phyloP scores from a whole-genome alignment of 1,140 invertebrate species.

The Lucilia cuprina region DNA sequence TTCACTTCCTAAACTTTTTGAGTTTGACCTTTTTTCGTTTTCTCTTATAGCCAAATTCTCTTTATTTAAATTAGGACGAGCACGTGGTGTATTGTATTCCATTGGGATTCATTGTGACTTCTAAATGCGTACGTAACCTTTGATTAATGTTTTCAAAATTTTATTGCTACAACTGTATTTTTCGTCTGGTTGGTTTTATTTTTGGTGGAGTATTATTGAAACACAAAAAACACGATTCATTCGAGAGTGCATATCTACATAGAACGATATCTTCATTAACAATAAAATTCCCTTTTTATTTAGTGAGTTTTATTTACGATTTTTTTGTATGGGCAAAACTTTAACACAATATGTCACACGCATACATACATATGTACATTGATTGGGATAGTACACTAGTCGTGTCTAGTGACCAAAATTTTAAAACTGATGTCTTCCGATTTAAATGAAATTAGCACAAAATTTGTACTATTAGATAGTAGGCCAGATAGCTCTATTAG shows the following conservation, averaged over 20 bases:
- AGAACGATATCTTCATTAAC: neutral
- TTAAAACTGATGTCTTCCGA: too few species aligned
- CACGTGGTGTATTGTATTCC: conserved; percentile 9
- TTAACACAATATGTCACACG: neutral
- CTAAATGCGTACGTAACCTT: neutral
- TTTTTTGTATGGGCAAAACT: neutral
- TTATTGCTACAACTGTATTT: neutral
- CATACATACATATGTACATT: too few species aligned
- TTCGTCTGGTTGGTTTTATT: neutral
- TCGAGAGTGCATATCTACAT: neutral
- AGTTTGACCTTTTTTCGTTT: neutral
- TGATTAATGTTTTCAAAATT: neutral
- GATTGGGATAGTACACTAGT: too few species aligned
- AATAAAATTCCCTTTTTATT: neutral
- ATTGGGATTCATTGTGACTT: neutral
- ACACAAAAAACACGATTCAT: neutral
- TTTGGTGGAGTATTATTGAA: neutral
- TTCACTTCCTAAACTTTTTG: neutral
- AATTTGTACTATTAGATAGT: too few species aligned
- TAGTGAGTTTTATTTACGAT: neutral
- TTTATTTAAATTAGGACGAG: neutral
- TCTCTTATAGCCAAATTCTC: neutral
- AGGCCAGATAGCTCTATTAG: too few species aligned
- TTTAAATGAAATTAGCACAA: too few species aligned
- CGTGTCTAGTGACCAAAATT: too few species aligned